Conservation (phyloP, 2,888 invertebrate genomes). For the Neelides folsomi region DNA sequence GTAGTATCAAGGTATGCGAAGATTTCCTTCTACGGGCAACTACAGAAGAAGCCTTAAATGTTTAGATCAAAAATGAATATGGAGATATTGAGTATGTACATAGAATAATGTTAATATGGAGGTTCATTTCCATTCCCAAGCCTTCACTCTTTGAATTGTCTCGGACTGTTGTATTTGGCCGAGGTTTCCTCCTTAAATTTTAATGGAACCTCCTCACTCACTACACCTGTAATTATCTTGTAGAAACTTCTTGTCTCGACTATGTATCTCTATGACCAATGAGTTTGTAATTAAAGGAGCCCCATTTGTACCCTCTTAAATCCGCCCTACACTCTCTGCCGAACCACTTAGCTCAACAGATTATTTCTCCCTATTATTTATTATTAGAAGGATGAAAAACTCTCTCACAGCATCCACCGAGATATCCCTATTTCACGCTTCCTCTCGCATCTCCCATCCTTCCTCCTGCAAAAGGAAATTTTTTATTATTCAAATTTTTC, state of each 20-base stretch:
- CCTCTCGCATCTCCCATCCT: background rate
- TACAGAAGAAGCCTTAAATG: no score
- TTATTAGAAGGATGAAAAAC: background rate
- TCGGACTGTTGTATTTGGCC: no score
- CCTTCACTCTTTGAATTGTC: background rate
- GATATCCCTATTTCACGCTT: background rate
- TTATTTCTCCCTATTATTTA: slow-evolving; percentile 7
- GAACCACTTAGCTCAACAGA: slow-evolving; percentile 10
- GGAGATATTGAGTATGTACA: no score
- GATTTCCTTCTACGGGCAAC: no score
- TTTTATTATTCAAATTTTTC: slow-evolving; percentile 5
- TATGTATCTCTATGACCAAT: slow-evolving; percentile 29
- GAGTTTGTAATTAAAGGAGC: slow-evolving; percentile 29
- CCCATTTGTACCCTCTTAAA: slow-evolving; percentile 22
- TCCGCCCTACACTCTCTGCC: slow-evolving; percentile 13
- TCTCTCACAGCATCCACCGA: no score
- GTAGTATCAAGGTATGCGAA: no score
- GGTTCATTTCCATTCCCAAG: background rate
- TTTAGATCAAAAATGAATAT: no score
- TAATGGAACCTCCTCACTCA: slow-evolving; percentile 16
- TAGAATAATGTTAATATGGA: no score
- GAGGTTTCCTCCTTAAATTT: slow-evolving; percentile 14
- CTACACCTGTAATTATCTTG: slow-evolving; percentile 33
- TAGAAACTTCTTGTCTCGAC: slow-evolving; percentile 31
- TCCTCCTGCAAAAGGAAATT: background rate